A percentile compares a stretch with the other conserved stretches of the same genome.
These are phyloP conservation scores for Nyctalus aviator DNA, from an alignment of 2,797 vertebrate species.

Conservation along the genomic window DNA sequence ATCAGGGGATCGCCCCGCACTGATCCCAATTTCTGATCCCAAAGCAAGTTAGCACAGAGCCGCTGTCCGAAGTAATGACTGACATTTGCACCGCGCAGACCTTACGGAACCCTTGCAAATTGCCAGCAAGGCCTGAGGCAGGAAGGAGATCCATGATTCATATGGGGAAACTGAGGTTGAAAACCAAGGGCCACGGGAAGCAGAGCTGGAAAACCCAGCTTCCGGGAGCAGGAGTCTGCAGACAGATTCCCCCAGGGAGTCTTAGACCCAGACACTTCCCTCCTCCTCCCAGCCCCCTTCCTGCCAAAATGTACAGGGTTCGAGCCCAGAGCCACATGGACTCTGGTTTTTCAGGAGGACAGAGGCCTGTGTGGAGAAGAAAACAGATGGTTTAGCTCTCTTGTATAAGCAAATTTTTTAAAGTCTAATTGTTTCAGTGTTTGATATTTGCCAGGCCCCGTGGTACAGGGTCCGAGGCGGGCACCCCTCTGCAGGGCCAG, in stretches of 20 bases:
- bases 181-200: background rate
- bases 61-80: background rate
- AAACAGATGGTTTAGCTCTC: background rate
- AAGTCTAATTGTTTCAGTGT: background rate
- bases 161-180: background rate
- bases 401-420: background rate
- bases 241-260: background rate
- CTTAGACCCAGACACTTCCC: background rate
- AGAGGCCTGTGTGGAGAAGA: background rate
- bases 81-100: background rate
- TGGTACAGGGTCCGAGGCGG: fast-evolving
- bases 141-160: background rate
- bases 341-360: background rate
- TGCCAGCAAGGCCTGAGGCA: background rate
- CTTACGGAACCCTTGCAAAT: background rate
- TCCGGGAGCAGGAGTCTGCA: background rate
- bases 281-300: background rate
- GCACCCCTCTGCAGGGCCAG: background rate
- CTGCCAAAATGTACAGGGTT: background rate
- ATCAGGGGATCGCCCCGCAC: background rate
- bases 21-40: background rate
- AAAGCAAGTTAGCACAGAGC: background rate
- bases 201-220: background rate
- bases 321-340: fast-evolving
- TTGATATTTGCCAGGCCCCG: background rate